phyloP scores from a whole-genome alignment of 2,113 vertebrate genomes.

The Anser cygnoides region DNA sequence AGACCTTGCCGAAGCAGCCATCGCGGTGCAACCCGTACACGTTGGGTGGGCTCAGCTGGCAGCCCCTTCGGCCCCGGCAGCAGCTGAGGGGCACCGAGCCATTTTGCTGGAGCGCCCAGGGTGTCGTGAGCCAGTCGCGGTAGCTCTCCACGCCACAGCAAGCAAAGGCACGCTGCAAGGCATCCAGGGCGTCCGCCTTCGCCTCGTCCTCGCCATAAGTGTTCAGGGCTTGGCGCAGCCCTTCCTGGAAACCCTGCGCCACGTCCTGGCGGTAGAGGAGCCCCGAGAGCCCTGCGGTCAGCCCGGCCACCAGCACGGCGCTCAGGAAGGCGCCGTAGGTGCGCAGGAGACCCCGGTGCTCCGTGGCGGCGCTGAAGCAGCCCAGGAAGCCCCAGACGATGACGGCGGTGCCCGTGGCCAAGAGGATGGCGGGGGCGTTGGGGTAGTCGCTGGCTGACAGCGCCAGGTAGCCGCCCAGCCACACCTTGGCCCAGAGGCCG shows the following conservation, averaged over 20 bases:
- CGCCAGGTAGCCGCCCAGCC: conserved; percentile 82
- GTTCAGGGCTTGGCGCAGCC: conserved; percentile 80
- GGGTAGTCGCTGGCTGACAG: conserved; percentile 82
- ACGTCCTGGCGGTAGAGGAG: conserved; percentile 85
- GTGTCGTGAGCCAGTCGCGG: conserved; percentile 84
- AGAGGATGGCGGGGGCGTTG: conserved; percentile 81
- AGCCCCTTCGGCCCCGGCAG: conserved; percentile 80
- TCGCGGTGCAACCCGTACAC: conserved; percentile 72
- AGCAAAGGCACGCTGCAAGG: conserved; percentile 81
- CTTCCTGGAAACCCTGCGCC: conserved; percentile 83
- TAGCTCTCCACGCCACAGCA: conserved; percentile 88
- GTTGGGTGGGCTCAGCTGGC: conserved; percentile 74
- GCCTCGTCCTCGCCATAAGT: conserved; percentile 83
- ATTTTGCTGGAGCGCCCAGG: conserved; percentile 79
- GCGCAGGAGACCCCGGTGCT: conserved; percentile 82
- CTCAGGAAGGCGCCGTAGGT: conserved; percentile 84
- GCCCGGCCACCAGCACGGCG: conserved; percentile 76
- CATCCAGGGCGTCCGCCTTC: conserved; percentile 82
- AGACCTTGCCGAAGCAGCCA: conserved; percentile 86
- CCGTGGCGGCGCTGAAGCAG: conserved; percentile 85
- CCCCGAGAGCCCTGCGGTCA: conserved; percentile 82
- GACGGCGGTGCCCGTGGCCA: conserved; percentile 79
- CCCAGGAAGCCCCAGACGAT: conserved; percentile 89
- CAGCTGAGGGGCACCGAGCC: conserved; percentile 86
- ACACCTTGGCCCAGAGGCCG: conserved; percentile 86